A percentile compares a stretch with the other conserved stretches of the same genome.
phyloP scores from a whole-genome alignment of 2,797 vertebrate genomes.

The Tarsius wallacei region DNA sequence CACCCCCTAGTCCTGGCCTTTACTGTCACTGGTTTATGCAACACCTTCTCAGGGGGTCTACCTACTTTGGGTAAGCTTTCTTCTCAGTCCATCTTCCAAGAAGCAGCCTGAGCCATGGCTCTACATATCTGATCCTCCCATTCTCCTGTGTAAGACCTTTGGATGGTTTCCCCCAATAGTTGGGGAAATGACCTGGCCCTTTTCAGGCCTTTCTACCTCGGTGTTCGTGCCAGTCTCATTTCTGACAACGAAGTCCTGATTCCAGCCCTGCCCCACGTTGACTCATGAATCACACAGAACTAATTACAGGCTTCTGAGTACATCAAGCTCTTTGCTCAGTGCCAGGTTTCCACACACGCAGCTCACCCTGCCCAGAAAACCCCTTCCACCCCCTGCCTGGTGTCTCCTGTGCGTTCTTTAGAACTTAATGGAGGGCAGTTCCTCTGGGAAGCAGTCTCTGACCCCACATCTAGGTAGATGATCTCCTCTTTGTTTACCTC shows the following conservation, averaged over 20 bases:
- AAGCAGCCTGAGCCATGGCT: neutral
- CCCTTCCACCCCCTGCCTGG: neutral
- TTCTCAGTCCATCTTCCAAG: neutral
- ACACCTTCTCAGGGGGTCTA: neutral
- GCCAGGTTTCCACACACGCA: neutral
- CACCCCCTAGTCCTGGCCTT: neutral
- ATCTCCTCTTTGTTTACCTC: neutral
- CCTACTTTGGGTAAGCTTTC: neutral
- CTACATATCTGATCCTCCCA: neutral
- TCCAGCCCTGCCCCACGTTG: neutral
- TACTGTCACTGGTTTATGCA: neutral
- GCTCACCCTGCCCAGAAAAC: neutral
- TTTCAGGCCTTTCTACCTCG: neutral
- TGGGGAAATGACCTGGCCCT: neutral
- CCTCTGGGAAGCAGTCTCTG: neutral
- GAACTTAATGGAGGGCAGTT: neutral
- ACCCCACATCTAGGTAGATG: neutral
- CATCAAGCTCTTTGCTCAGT: neutral
- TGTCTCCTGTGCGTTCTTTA: neutral
- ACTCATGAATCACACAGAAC: neutral
- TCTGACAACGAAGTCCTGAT: neutral
- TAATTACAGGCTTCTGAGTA: neutral
- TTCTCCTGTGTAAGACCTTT: neutral
- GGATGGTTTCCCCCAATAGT: neutral
- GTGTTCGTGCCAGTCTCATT: neutral